Conservation (phyloP, 2,113 vertebrate species). For the Epinephelus cyanopodus region DNA sequence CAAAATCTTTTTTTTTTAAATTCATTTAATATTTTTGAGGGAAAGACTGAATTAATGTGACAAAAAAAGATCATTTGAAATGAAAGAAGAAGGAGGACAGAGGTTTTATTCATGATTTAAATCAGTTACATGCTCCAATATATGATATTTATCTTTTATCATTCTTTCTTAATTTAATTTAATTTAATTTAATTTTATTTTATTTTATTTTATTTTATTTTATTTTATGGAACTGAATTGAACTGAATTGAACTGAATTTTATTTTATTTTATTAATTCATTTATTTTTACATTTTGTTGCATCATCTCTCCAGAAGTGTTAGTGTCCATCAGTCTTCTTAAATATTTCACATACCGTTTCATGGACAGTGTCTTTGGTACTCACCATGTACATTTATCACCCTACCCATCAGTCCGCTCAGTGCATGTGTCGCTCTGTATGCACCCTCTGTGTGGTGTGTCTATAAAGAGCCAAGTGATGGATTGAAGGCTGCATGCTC, state of each 20-base stretch:
- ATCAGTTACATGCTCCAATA: too few species aligned
- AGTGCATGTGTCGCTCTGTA: background rate
- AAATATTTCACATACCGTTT: background rate
- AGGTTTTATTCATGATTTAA: background rate
- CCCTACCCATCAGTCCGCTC: background rate
- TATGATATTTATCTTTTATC: too few species aligned
- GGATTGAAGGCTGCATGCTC: conserved; percentile 28
- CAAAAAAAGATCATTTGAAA: background rate
- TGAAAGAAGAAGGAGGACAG: background rate
- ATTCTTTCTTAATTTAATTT: too few species aligned
- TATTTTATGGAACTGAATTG: too few species aligned
- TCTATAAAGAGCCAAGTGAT: conserved; percentile 17
- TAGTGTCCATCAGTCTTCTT: background rate
- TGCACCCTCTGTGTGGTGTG: background rate
- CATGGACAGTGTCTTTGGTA: background rate
- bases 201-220: too few species aligned
- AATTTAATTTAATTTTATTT: too few species aligned
- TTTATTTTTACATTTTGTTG: background rate
- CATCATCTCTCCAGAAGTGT: background rate
- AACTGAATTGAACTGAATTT: too few species aligned
- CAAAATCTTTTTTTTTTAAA: background rate
- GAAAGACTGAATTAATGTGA: background rate
- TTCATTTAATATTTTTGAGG: background rate
- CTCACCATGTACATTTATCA: background rate
- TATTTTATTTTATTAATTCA: too few species aligned